phyloP scores from a whole-genome alignment of 1,140 invertebrate species.

The Batillaria attramentaria region DNA sequence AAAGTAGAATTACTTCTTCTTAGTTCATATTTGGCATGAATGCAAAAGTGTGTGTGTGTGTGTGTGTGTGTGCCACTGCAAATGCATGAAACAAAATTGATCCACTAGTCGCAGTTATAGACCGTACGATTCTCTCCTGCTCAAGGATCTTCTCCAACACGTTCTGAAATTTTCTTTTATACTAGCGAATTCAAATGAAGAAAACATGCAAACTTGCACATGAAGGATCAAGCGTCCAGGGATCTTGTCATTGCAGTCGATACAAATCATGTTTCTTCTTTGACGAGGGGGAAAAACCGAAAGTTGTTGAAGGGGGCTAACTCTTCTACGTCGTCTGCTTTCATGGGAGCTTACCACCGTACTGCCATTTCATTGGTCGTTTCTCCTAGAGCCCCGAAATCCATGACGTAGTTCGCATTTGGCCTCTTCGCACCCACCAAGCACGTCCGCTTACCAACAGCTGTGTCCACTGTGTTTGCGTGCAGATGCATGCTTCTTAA shows the following conservation, averaged over 20 bases:
- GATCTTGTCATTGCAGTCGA: no score
- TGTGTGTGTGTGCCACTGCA: not conserved
- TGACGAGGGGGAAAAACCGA: no score
- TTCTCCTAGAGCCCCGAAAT: not conserved
- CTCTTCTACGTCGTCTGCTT: not conserved
- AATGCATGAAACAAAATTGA: not conserved
- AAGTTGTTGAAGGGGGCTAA: not conserved
- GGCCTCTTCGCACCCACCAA: not conserved
- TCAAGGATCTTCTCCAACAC: no score
- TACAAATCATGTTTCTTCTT: no score
- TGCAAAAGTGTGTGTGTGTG: not conserved
- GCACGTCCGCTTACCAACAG: not conserved
- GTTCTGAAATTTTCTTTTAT: no score
- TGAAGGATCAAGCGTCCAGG: no score
- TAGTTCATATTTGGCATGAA: no score
- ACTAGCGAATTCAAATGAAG: no score
- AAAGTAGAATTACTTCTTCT: no score
- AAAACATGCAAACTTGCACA: no score
- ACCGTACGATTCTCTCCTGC: no score
- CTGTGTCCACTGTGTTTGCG: not conserved
- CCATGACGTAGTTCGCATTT: slow-evolving; percentile 11
- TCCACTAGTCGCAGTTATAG: not conserved
- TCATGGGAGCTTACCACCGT: not conserved
- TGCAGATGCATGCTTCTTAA: no score
- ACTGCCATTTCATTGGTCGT: not conserved